Evolutionary conservation across 2,797 vertebrate species (phyloP), one percentile per base, ranked within the genome.

Genomic region (Catamblyrhynchus diadema): DNA sequence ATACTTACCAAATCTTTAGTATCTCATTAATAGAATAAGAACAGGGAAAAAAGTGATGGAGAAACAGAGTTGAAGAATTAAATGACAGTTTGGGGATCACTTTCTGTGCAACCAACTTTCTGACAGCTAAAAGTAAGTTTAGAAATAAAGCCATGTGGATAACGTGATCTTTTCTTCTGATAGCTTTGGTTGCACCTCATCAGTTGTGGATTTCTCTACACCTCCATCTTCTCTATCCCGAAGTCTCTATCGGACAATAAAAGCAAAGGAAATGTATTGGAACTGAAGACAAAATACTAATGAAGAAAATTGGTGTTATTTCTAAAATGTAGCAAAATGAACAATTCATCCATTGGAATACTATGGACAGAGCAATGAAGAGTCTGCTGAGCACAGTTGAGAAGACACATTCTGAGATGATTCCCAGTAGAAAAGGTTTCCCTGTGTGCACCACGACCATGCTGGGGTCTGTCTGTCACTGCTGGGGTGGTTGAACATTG

Each of bases 371-470:
- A 82, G 37, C 32, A 69, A 14, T 27, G 64, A 23, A n/a, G 44
- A n/a, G 56, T 16, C 42, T 66, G 48, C 30, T 53, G 8, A 60
- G 61, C 21, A 24, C 41, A 41, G 45, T 0, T 42, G 59, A 82
- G 83, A 48, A 86, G 20, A 50, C 33, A 7, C 4, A 8, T 35
- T 47, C 48, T 47, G 27, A 11, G 54, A 6, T 37, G 32, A 32
- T 54, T 27, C 3, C 33, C 56, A 3, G 13, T 9, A 27, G 66
- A 12, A 79, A 35, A 60, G 20, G 8, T 39, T 64, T 73, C 39
- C 78, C 23, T 56, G 10, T 4, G 1, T 3, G 7, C 20, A 48
- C 17, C 51, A 12, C 74, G 33, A 0, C 32, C 37, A 1, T 16
- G 21, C 69, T 66, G 64, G 61, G 59, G 9, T 48, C 16, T 39